phyloP scores from a whole-genome alignment of 2,797 vertebrate genomes.

The Squalus acanthias region DNA sequence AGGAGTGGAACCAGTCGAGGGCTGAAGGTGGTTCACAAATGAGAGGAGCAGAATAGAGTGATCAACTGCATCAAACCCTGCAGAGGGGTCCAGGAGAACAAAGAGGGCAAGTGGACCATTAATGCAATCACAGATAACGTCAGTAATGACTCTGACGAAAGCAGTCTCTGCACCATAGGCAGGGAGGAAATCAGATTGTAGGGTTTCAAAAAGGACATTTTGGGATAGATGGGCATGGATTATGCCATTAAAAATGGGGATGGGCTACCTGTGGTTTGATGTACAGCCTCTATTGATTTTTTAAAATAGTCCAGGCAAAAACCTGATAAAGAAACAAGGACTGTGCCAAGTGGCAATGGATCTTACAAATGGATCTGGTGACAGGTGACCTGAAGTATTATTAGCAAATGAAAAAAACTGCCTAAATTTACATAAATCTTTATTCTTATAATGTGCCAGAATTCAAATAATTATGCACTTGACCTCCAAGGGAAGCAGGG shows the following conservation, averaged over 20 bases:
- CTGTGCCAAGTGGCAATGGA: neutral
- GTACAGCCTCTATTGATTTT: neutral
- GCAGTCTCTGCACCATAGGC: neutral
- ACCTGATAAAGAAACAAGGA: neutral
- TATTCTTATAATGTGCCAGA: neutral
- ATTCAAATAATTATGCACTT: neutral
- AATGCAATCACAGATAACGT: neutral
- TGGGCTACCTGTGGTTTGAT: neutral
- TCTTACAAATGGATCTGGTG: neutral
- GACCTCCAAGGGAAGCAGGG: neutral
- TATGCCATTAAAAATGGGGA: neutral
- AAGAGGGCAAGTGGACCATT: neutral
- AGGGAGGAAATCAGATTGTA: neutral
- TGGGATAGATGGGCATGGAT: neutral
- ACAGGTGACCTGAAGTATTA: too few species aligned
- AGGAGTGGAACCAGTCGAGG: neutral
- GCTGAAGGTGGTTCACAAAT: neutral
- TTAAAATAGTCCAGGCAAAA: neutral
- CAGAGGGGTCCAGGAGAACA: neutral
- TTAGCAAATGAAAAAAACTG: neutral
- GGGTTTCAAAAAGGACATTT: neutral
- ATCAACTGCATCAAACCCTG: neutral
- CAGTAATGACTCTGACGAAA: neutral
- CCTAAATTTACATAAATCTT: neutral
- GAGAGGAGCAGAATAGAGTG: neutral